phyloP scores from a whole-genome alignment of 2,113 vertebrate genomes.

The Pseudonaja textilis region DNA sequence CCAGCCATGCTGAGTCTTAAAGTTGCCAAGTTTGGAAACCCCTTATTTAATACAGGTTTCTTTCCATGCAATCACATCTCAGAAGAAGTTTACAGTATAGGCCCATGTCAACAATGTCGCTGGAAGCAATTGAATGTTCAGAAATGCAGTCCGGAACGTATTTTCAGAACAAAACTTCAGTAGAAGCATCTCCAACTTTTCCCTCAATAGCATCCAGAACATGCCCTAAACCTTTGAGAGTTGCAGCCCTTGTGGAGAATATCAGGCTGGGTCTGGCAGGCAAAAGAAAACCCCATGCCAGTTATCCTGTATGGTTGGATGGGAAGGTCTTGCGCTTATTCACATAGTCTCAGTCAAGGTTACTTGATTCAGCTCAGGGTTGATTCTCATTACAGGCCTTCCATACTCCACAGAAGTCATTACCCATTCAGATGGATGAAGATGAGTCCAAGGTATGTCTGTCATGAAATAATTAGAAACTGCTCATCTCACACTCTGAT shows the following conservation, averaged over 20 bases:
- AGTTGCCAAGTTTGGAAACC: neutral
- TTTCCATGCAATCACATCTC: neutral
- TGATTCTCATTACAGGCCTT: constrained; percentile 66
- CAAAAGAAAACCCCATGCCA: no score
- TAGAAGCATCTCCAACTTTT: neutral
- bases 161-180: neutral
- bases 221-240: neutral
- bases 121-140: neutral
- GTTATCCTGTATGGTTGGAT: neutral
- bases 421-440: constrained; percentile 73
- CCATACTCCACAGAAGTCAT: constrained; percentile 79
- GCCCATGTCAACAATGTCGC: no score
- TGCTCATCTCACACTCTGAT: neutral
- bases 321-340: neutral
- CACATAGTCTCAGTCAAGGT: neutral
- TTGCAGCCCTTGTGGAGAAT: neutral
- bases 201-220: neutral
- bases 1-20: neutral
- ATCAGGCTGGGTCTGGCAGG: neutral
- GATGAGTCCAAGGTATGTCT: constrained; percentile 62
- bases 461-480: neutral
- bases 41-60: neutral
- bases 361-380: neutral
- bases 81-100: neutral
- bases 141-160: neutral